Conservation (phyloP, 2,113 vertebrate genomes). For the Vulpes ferrilata region DNA sequence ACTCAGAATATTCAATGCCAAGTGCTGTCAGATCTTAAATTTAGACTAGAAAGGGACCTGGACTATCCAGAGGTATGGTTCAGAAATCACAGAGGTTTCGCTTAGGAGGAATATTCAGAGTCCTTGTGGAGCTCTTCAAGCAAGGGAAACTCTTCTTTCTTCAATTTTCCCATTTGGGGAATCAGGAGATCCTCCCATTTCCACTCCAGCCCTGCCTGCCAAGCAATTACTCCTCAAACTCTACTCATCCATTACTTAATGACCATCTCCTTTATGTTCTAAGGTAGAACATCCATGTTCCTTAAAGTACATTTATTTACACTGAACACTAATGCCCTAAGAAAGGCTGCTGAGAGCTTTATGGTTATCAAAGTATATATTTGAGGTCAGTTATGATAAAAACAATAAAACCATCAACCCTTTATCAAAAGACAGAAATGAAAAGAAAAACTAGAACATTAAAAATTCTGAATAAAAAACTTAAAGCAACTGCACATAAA, state of each 20-base stretch:
- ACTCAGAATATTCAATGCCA: background rate
- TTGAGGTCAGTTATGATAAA: slow-evolving; percentile 15
- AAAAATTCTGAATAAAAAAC: slow-evolving; percentile 21
- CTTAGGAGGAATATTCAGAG: background rate
- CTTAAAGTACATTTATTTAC: background rate
- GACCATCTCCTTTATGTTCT: background rate
- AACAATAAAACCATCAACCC: slow-evolving; percentile 32
- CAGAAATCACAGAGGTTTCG: background rate
- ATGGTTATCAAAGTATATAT: background rate
- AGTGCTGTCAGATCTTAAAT: background rate
- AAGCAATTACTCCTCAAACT: background rate
- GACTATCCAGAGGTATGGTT: background rate
- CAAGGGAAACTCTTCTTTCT: slow-evolving; percentile 3
- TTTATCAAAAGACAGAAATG: background rate
- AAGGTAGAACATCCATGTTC: background rate
- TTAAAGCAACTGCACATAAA: slow-evolving; percentile 18
- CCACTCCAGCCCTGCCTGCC: background rate
- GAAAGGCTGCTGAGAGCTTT: slow-evolving; percentile 17
- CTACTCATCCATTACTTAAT: background rate
- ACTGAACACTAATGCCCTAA: background rate
- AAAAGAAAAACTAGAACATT: background rate
- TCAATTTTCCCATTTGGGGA: background rate
- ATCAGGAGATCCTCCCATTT: background rate
- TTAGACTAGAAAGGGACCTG: background rate
- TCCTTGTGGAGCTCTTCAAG: background rate